Base-by-base conservation (phyloP, 2,888 invertebrate species). In the Didymodactylos carnosus region DNA sequence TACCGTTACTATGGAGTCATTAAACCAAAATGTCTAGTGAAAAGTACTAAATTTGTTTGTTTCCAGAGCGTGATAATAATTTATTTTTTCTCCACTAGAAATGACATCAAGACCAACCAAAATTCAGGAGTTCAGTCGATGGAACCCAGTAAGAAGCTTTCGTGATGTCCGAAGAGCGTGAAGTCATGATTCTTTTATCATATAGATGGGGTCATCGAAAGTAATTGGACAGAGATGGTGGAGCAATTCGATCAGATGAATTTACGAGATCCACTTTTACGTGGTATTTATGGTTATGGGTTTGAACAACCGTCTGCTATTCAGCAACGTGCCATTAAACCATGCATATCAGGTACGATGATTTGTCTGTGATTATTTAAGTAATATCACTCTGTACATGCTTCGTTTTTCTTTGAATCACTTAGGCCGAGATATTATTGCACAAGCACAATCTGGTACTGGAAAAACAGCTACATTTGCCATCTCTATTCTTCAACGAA, bases 401-500 rank as follows among this genome's bases (percentile, higher is more conserved):
- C n/a, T 16, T n/a, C 29, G 19, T 10, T 16, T 16, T 62, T 2
- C 23, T 27, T 62, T 72, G 39, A 40, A 39, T 27, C 40, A 6
- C 35, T 29, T n/a, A 74, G 94, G 93, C 76, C 90, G 89, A 81
- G 98, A 99, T 86, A 97, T 98, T 76, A 98, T 99, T 86, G 98
- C 98, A 80, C 98, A 98, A 86, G 98, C 98, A 78, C 98, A 98
- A 87, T 98, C 98, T 79, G 97, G 89, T 84, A 99, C 98, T 84
- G 98, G 98, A 78, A 99, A 99, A 86, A 99, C 98, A 73, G 98
- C 98, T 77, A 99, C 98, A 40, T 99, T 99, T 86, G 94, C 95
- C 74, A 94, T 99, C 85, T 93, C 95, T 75, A 95, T 98, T 84
- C 87, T 99, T 77, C 94, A 99, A 86, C 71, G 71, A 69, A 51